Percentiles rank a stretch among this genome's conserved stretches.
Evolutionary conservation across 1,140 invertebrate genomes (phyloP).

Genomic region (Microplitis mediator): DNA sequence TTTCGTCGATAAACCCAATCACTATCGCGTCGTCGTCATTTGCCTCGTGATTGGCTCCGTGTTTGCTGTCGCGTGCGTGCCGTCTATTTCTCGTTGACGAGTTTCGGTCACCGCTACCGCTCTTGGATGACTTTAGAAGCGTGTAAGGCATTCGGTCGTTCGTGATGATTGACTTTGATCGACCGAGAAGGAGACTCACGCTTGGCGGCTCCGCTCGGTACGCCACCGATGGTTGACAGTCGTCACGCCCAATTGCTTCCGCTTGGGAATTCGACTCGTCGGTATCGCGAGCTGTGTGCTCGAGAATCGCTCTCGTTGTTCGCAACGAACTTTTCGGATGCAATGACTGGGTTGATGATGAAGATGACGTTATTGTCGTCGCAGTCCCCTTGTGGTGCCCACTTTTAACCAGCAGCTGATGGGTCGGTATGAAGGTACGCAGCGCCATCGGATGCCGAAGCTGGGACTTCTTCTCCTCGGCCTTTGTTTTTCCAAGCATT

Average conservation of each 20-base stretch:
- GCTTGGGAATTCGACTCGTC: not conserved
- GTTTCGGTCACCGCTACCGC: not conserved
- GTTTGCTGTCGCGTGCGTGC: slow-evolving; percentile 11
- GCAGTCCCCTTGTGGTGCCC: not conserved
- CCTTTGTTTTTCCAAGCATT: slow-evolving; percentile 23
- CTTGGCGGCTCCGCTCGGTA: slow-evolving; percentile 21
- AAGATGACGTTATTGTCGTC: not conserved
- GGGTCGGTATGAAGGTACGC: slow-evolving; percentile 26
- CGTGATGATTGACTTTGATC: slow-evolving; percentile 18
- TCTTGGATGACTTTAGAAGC: slow-evolving; percentile 27
- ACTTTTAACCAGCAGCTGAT: slow-evolving; percentile 13
- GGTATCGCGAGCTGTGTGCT: slow-evolving; percentile 34
- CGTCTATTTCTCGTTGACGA: slow-evolving; percentile 21
- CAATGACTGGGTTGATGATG: slow-evolving; percentile 15
- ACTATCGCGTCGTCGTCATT: slow-evolving; percentile 20
- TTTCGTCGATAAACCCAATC: slow-evolving; percentile 22
- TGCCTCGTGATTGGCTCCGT: slow-evolving; percentile 9
- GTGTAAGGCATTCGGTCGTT: slow-evolving; percentile 21
- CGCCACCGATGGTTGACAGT: slow-evolving; percentile 12
- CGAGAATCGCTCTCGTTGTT: slow-evolving; percentile 30
- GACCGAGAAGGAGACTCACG: slow-evolving; percentile 26
- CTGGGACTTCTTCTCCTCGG: slow-evolving; percentile 21
- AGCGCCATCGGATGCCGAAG: slow-evolving; percentile 26
- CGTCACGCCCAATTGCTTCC: slow-evolving; percentile 27
- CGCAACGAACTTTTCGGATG: slow-evolving; percentile 38